Conservation (phyloP, 2,888 invertebrate species). For the Ecliptopera silaceata region DNA sequence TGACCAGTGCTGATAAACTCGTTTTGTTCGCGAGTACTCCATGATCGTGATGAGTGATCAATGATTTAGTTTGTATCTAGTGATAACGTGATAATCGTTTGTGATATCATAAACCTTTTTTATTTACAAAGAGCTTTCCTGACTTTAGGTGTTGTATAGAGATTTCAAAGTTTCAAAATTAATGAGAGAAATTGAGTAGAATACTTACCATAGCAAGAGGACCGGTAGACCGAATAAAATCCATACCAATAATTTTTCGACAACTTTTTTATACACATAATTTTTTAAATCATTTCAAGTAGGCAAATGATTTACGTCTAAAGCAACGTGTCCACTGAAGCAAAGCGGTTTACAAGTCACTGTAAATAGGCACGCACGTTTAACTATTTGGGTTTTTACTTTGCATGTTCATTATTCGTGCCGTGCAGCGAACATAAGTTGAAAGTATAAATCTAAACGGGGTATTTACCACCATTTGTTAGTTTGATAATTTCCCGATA, state of each 20-base stretch:
- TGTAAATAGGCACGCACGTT: not conserved
- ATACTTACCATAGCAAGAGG: not conserved
- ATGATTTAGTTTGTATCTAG: slow-evolving; percentile 1
- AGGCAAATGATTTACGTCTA: not conserved
- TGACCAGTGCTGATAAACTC: not conserved
- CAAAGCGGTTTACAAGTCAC: not conserved
- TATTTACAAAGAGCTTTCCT: not conserved
- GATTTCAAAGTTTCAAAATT: no score
- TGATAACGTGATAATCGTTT: slow-evolving; percentile 28
- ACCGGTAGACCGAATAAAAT: no score
- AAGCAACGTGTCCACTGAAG: slow-evolving; percentile 8
- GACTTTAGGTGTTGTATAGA: not conserved
- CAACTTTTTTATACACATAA: no score
- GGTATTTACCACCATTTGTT: no score
- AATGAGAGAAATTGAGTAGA: no score
- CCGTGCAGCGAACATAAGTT: not conserved
- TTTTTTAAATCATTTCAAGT: no score
- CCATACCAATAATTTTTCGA: no score
- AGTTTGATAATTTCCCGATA: no score
- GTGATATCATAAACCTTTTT: slow-evolving; percentile 18
- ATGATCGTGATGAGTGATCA: slow-evolving; percentile 6
- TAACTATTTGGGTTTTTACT: not conserved
- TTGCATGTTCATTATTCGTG: slow-evolving; percentile 8
- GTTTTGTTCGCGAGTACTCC: not conserved
- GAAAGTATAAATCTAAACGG: no score